Conservation (phyloP, 2,888 invertebrate species). For the Drosophila neutralis region DNA sequence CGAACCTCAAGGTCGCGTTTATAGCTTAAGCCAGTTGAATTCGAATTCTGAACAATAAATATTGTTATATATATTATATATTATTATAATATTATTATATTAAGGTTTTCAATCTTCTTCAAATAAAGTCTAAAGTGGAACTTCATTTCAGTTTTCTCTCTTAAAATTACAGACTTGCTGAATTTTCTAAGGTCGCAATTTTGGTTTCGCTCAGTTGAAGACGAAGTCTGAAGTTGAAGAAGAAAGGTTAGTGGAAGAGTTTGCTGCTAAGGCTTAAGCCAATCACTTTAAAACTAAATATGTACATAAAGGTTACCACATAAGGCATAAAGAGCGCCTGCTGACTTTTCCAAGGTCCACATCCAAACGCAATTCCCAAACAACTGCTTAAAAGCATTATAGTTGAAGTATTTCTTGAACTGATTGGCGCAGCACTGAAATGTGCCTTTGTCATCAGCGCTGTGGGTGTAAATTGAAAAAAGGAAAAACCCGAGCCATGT, state of each 20-base stretch:
- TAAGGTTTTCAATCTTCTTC: not conserved
- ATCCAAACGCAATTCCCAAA: slow-evolving; percentile 9
- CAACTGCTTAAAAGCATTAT: slow-evolving; percentile 43
- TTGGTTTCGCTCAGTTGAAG: not conserved
- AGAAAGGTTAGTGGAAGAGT: not conserved
- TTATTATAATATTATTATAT: not conserved
- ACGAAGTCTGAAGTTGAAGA: not conserved
- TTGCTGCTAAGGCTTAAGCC: not conserved
- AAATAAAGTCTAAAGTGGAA: not conserved
- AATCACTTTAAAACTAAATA: not conserved
- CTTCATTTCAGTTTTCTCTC: not conserved
- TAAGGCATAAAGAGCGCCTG: too few species aligned
- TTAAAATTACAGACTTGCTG: not conserved
- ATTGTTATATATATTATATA: too few species aligned
- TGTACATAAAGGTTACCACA: not conserved
- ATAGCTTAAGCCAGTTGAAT: too few species aligned
- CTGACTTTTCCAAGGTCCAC: not conserved
- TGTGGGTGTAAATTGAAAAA: slow-evolving; percentile 48
- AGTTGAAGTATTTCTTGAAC: slow-evolving; percentile 47
- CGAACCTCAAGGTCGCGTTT: too few species aligned
- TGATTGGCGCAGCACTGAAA: slow-evolving; percentile 38
- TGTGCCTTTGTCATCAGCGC: slow-evolving; percentile 28
- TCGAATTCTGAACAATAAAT: too few species aligned
- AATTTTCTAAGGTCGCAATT: not conserved
- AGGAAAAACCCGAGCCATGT: not conserved